A percentile compares a stretch with the other conserved stretches of the same genome.
phyloP scores from a whole-genome alignment of 2,113 vertebrate genomes.

The Phalacrocorax carbo region DNA sequence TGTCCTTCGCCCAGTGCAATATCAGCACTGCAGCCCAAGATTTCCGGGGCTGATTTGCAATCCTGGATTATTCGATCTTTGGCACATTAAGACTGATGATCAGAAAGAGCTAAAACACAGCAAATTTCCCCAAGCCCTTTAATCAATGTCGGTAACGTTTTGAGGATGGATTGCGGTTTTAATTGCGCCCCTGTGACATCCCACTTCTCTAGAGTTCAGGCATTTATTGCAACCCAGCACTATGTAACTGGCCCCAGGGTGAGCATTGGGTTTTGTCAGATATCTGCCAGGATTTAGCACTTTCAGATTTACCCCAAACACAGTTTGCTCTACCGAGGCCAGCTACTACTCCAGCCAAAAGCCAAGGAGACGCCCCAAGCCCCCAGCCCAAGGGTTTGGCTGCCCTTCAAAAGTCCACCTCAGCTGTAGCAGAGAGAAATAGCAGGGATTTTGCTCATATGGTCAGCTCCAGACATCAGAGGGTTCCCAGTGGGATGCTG shows the following conservation, averaged over 20 bases:
- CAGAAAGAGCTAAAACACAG: neutral
- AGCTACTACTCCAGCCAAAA: neutral
- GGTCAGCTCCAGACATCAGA: neutral
- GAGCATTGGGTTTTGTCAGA: neutral
- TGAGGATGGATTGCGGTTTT: neutral
- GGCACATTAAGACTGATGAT: neutral
- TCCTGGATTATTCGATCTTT: rapidly evolving
- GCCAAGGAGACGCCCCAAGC: neutral
- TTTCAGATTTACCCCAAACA: neutral
- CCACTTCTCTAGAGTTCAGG: neutral
- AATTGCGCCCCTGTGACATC: neutral
- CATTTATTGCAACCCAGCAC: neutral
- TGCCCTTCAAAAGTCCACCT: neutral
- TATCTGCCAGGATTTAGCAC: neutral
- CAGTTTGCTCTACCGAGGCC: neutral
- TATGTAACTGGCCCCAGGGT: neutral
- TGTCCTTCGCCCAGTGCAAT: rapidly evolving
- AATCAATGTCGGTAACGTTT: rapidly evolving
- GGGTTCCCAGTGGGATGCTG: neutral
- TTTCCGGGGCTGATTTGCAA: neutral
- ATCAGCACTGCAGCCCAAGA: rapidly evolving
- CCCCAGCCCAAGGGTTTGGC: neutral
- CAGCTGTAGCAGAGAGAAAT: neutral
- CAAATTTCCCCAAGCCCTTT: neutral
- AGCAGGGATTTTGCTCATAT: neutral